Conservation (phyloP, 1,140 invertebrate species). For the Platyscapa corneri region DNA sequence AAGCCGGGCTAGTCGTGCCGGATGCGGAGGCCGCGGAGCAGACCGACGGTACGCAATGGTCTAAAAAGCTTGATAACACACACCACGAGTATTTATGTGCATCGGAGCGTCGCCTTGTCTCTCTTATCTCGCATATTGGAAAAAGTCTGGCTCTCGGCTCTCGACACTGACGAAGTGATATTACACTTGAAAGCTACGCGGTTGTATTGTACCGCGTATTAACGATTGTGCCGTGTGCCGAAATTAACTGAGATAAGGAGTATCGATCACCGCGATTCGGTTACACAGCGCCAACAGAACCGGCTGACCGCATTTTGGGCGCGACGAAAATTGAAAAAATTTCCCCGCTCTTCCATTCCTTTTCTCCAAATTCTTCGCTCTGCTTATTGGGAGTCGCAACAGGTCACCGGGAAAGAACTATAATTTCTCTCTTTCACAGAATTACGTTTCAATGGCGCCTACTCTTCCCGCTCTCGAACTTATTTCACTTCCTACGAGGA, state of each 20-base stretch:
- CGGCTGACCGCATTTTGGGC: not conserved
- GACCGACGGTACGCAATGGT: not conserved
- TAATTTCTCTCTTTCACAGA: not conserved
- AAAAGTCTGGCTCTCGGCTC: not conserved
- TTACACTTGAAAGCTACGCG: not conserved
- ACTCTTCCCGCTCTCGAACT: not conserved
- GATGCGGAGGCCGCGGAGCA: no score
- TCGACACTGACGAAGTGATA: not conserved
- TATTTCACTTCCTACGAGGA: not conserved
- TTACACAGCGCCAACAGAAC: not conserved
- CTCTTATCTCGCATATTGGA: constrained; percentile 7
- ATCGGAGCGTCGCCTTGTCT: not conserved
- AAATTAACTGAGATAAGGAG: constrained; percentile 2
- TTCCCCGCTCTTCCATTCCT: not conserved
- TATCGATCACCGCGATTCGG: not conserved
- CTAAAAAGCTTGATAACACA: not conserved
- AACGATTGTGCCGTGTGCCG: not conserved
- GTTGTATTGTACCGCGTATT: not conserved
- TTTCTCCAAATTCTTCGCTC: not conserved
- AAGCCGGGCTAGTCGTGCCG: no score
- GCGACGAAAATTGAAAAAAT: not conserved
- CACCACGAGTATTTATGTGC: not conserved
- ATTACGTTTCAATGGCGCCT: not conserved
- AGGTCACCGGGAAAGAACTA: not conserved
- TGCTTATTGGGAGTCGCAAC: not conserved